Evolutionary conservation across 2,888 invertebrate species (phyloP).

Genomic region (Diploptera punctata): DNA sequence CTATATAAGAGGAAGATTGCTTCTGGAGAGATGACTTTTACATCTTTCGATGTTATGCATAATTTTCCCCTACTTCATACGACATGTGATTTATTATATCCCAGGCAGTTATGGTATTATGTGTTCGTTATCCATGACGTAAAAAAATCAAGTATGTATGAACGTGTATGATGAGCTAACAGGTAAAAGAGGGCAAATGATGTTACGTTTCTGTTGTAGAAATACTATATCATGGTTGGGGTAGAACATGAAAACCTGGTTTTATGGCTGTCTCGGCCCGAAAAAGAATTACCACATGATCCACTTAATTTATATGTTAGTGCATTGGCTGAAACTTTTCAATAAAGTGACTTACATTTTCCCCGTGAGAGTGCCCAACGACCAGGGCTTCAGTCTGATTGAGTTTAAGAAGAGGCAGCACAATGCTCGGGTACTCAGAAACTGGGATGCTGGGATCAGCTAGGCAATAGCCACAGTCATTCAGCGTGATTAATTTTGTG

Average conservation of each 20-base stretch:
- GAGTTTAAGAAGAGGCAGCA: slow-evolving; percentile 32
- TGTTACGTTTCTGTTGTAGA: slow-evolving; percentile 37
- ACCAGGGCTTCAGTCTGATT: slow-evolving; percentile 39
- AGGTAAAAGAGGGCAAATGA: slow-evolving; percentile 40
- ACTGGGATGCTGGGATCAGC: slow-evolving; percentile 26
- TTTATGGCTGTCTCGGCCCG: slow-evolving; percentile 38
- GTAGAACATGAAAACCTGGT: slow-evolving; percentile 33
- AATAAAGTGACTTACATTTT: slow-evolving; percentile 35
- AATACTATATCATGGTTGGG: slow-evolving; percentile 27
- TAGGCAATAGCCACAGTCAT: no score
- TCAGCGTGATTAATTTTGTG: neutral
- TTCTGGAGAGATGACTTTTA: no score
- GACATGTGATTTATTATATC: no score
- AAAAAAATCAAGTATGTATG: slow-evolving; percentile 33
- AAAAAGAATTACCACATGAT: slow-evolving; percentile 39
- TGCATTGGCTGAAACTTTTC: slow-evolving; percentile 37
- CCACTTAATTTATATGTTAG: slow-evolving; percentile 36
- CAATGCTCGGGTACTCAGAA: slow-evolving; percentile 22
- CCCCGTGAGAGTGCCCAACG: slow-evolving; percentile 39
- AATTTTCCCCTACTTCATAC: no score
- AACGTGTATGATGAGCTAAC: slow-evolving; percentile 33
- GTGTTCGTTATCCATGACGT: slow-evolving; percentile 38
- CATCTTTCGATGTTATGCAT: no score
- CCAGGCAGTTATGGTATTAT: slow-evolving; percentile 37
- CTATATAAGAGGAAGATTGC: no score